A percentile compares a stretch with the other conserved stretches of the same genome.
phyloP scores from a whole-genome alignment of 2,797 vertebrate species.

The Balearica regulorum region DNA sequence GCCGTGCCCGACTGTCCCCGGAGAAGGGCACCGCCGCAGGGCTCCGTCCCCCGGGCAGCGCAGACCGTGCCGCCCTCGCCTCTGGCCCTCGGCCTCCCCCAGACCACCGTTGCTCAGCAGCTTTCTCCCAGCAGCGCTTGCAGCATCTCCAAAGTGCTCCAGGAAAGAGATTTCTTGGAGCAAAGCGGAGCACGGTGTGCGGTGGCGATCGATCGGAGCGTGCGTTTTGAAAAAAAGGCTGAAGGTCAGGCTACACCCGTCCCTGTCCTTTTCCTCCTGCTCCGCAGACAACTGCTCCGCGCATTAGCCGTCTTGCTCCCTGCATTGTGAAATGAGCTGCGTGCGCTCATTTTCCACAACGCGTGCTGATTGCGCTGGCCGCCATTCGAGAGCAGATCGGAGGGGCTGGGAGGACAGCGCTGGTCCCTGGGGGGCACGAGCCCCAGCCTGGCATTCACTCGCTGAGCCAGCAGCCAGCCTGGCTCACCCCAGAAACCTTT shows the following conservation, averaged over 20 bases:
- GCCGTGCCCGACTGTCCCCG: not conserved
- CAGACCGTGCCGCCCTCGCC: not conserved
- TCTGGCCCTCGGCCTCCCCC: not conserved
- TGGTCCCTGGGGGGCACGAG: not conserved
- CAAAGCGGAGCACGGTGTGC: not conserved
- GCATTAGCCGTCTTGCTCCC: not conserved
- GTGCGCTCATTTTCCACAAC: not conserved
- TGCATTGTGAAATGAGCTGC: not conserved
- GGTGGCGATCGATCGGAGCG: not conserved
- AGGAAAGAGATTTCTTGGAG: not conserved
- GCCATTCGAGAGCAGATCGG: not conserved
- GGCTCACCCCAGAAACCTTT: constrained; percentile 3
- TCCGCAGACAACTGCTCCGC: not conserved
- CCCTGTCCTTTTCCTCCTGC: not conserved
- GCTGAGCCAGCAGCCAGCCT: not conserved
- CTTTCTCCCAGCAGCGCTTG: not conserved
- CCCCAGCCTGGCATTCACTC: not conserved
- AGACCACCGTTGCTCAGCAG: not conserved
- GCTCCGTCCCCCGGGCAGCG: fast-evolving
- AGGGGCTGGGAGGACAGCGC: not conserved
- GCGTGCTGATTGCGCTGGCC: constrained; percentile 9
- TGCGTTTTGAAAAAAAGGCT: not conserved
- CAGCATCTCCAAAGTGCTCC: not conserved
- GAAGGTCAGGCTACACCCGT: not conserved
- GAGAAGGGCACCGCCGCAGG: not conserved